Conservation (phyloP, 2,797 vertebrate species). For the Pangasius macronema region DNA sequence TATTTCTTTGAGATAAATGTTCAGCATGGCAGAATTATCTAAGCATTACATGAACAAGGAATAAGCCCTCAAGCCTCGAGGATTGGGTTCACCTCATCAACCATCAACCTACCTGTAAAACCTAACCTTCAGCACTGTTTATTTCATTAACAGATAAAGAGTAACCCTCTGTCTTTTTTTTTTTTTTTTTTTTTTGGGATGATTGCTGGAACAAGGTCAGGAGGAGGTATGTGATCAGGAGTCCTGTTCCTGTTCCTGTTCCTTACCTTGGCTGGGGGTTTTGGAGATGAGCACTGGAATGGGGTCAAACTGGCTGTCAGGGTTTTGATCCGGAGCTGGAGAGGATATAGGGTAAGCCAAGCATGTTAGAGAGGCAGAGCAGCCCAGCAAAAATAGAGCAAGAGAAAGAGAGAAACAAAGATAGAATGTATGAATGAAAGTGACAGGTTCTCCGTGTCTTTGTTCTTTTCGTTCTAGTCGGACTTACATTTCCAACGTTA, state of each 20-base stretch:
- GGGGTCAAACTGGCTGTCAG: conserved; percentile 98
- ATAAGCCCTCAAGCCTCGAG: background rate
- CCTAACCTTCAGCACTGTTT: background rate
- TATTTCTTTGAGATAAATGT: background rate
- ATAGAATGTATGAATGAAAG: background rate
- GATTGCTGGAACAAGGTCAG: background rate
- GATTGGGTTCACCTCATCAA: background rate
- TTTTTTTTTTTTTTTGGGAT: background rate
- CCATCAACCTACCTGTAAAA: background rate
- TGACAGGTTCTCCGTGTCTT: too few species aligned
- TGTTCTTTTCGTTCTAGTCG: too few species aligned
- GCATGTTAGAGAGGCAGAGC: conserved; percentile 44
- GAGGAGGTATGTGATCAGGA: background rate
- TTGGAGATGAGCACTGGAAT: conserved; percentile 98
- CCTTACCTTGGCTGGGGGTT: conserved; percentile 98
- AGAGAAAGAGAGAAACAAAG: background rate
- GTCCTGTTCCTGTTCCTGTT: background rate
- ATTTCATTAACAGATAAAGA: background rate
- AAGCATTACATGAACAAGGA: background rate
- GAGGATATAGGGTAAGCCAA: conserved; percentile 58
- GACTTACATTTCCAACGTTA: too few species aligned
- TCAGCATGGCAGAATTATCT: background rate
- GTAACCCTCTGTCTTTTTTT: background rate
- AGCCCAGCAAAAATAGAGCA: background rate
- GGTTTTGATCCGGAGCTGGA: conserved; percentile 89